Evolutionary conservation across 2,888 invertebrate species (phyloP), one percentile per base, ranked within the genome.

Genomic region (Plutella xylostella): DNA sequence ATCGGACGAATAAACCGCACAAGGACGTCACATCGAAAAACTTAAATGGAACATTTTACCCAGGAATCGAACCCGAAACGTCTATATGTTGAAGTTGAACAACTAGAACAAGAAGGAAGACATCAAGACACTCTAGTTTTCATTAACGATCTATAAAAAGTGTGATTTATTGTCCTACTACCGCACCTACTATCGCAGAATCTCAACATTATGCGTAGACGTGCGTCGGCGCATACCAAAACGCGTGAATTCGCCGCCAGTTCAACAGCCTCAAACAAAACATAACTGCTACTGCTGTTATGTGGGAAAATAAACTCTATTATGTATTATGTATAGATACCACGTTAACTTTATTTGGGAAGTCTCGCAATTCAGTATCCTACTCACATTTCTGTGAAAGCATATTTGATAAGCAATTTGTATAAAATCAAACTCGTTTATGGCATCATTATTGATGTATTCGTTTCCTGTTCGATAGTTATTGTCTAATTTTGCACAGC

Each of bases 171-270:
- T 2, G 14, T 33, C 17, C 33, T 33, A 15, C 33, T 7, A 7
- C 33, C 33, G 33, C 33, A 25, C 11, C 5, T 33, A n/a, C 20
- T 37, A 37, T 37, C 19, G 37, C 37, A 18, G 20, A 15, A 37
- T 37, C 19, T 37, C 3, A 4, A 4, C 37, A 4, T 19, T n/a
- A n/a, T n/a, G 18, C 19, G 37, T 19, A 37, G 19, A 20, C 37
- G 19, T n/a, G n/a, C n/a, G n/a, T n/a, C 28, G n/a, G 6, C 15
- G 25, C 28, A 40, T 40, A 21, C 42, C 33, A 33, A 42, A 33
- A 21, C 30, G 33, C 21, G 33, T 14, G 31, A 42, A 42, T 42
- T 31, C 42, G 20, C 33, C 33, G 19, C 20, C n/a, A 33, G 33
- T 42, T 39, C 28, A n/a, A 30, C 14, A 25, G 6, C 25, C n/a